Percentiles rank a stretch among this genome's conserved stretches.
Evolutionary conservation across 2,797 vertebrate genomes (phyloP).

Genomic region (Sebastes melanostomus): DNA sequence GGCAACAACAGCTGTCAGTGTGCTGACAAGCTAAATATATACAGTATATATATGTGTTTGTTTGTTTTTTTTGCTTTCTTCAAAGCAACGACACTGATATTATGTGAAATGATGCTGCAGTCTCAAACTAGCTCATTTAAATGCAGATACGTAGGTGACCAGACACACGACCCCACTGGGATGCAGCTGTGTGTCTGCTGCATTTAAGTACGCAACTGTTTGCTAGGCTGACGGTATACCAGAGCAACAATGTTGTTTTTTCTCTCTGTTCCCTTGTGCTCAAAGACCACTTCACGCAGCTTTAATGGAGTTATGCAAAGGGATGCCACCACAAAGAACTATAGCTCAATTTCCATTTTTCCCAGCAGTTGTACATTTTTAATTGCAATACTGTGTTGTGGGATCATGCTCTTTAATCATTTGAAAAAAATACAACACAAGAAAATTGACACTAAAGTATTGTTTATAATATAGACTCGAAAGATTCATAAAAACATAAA

Average conservation of each 20-base stretch:
- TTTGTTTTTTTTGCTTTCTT: too few species aligned
- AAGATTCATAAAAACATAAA: background rate
- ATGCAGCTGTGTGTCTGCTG: background rate
- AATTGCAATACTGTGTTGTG: background rate
- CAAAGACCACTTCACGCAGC: background rate
- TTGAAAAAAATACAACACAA: background rate
- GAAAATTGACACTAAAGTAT: background rate
- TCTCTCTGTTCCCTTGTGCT: background rate
- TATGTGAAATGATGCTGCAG: background rate
- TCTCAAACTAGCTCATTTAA: background rate
- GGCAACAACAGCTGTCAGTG: too few species aligned
- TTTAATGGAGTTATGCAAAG: background rate
- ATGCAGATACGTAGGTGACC: background rate
- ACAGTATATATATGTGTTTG: too few species aligned
- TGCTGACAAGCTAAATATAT: too few species aligned
- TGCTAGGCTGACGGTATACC: background rate
- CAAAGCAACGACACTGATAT: background rate
- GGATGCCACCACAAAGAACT: too few species aligned
- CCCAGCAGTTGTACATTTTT: background rate
- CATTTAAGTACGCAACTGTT: background rate
- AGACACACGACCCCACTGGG: background rate
- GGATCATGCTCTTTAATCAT: background rate
- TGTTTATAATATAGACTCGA: background rate
- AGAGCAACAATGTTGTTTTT: background rate
- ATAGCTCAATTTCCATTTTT: background rate